Base-by-base conservation (phyloP, 1,140 invertebrate species). In the Trypoxylus dichotomus region DNA sequence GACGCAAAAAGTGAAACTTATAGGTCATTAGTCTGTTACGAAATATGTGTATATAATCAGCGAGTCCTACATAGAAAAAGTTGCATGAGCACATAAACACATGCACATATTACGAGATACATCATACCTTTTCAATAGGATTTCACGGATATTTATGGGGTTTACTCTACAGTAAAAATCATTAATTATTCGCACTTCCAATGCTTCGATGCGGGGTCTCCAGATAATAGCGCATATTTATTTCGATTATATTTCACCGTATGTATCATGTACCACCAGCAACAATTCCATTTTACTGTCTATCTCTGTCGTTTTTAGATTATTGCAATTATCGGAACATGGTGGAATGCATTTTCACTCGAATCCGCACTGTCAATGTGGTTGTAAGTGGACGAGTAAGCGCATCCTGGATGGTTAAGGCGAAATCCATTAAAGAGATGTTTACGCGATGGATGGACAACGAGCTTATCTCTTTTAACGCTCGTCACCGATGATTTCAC, bases 261-360 rank as follows among this genome's bases (percentile, higher is more conserved):
- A 68, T 68, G 60, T 7, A 54, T 19, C 47, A 54, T 54, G 15
- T 54, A n/a, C n/a, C 47, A 24, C 15, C 11, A 13, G 24, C 5
- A 24, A 58, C 21, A 29, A 29, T 68, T 68, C 47, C 19, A 27
- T 25, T 24, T 68, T 68, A 21, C 60, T 25, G 60, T 8, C 21
- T 7, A 8, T 27, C 19, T 25, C 24, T 13, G 60, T 68, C 47
- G 47, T 27, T 10, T 68, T 27, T 2, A 68, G 60, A 68, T 27
- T 29, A 68, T 15, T 29, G 60, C 27, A 68, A 68, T 68, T 68
- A 68, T 68, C 60, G 60, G n/a, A 54, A 54, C 47, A 68, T 27
- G 11, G 60, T 68, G 60, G 15, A 29, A 68, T 68, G 60, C 60
- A 29, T 68, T 68, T 68, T 68, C 60, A 68, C 60, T 68, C 27